Conservation (phyloP, 2,888 invertebrate species). For the Drosophila colorata region DNA sequence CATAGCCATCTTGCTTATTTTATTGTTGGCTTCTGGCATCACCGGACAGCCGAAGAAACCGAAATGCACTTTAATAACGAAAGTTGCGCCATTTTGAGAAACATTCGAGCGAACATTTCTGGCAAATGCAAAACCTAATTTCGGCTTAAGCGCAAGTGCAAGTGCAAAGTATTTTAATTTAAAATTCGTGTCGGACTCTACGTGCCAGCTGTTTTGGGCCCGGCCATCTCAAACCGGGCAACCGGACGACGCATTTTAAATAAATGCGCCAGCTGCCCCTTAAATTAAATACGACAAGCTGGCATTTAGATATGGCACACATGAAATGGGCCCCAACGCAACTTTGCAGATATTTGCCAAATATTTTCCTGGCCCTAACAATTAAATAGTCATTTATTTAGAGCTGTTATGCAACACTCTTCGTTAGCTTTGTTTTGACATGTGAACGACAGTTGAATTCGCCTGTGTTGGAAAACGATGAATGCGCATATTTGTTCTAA, state of each 20-base stretch:
- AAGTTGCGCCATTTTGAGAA: constrained; percentile 62
- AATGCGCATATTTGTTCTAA: not conserved
- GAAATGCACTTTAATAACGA: constrained; percentile 75
- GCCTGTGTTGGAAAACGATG: constrained; percentile 1
- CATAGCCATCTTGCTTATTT: not conserved
- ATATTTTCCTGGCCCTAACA: too few relatives aligned
- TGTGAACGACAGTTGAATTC: not conserved
- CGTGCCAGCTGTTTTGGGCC: constrained; percentile 44
- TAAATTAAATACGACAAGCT: constrained; percentile 40
- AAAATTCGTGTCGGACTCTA: constrained; percentile 59
- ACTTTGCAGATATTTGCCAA: too few relatives aligned
- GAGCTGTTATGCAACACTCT: not conserved
- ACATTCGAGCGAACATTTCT: constrained; percentile 44
- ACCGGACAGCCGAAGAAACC: constrained; percentile 43
- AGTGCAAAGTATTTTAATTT: constrained; percentile 73
- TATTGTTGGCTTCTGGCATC: constrained; percentile 48
- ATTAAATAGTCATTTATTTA: not conserved
- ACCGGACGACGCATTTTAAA: constrained; percentile 35
- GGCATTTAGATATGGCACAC: constrained; percentile 20
- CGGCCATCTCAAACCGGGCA: not conserved
- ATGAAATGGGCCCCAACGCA: not conserved
- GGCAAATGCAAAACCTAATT: constrained; percentile 66
- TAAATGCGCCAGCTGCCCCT: constrained; percentile 36
- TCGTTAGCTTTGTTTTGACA: not conserved
- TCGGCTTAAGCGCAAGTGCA: constrained; percentile 56